Conservation (phyloP, 2,888 invertebrate genomes). For the Tetragonula carbonaria region DNA sequence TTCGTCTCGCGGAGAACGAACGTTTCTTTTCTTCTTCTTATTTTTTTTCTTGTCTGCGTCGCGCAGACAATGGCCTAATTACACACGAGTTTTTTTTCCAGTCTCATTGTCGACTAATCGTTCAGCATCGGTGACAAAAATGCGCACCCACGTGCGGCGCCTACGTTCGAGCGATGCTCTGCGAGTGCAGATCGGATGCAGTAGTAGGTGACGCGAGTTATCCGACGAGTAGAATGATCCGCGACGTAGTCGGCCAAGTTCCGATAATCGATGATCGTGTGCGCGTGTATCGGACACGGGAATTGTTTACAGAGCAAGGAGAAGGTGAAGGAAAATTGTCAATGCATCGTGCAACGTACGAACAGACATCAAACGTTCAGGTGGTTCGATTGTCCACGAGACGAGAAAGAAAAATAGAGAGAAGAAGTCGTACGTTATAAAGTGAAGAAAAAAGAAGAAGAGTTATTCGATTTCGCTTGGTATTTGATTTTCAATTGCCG, state of each 20-base stretch:
- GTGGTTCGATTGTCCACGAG: neutral
- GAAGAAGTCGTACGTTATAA: neutral
- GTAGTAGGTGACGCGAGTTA: constrained; percentile 74
- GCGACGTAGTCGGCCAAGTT: constrained; percentile 70
- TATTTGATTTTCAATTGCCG: neutral
- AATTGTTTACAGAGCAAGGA: constrained; percentile 60
- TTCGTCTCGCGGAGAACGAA: neutral
- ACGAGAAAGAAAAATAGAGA: neutral
- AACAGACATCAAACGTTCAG: neutral
- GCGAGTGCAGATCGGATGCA: constrained; percentile 62
- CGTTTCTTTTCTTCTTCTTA: neutral
- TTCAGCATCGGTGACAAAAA: constrained; percentile 37
- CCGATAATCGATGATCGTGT: constrained; percentile 65
- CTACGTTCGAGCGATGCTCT: constrained; percentile 20
- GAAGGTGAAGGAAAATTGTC: constrained; percentile 29
- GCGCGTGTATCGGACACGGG: constrained; percentile 56
- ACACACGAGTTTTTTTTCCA: constrained; percentile 15
- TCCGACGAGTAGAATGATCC: constrained; percentile 77
- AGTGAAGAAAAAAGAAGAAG: neutral
- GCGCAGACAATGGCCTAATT: constrained; percentile 34
- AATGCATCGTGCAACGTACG: neutral
- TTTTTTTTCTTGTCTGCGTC: neutral
- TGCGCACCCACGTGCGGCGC: constrained; percentile 32
- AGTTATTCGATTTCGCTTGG: too few species aligned
- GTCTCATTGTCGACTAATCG: constrained; percentile 36